Percentiles rank a stretch among this genome's conserved stretches.
Conservation (phyloP, 2,888 invertebrate species). For the Sesia bembeciformis region DNA sequence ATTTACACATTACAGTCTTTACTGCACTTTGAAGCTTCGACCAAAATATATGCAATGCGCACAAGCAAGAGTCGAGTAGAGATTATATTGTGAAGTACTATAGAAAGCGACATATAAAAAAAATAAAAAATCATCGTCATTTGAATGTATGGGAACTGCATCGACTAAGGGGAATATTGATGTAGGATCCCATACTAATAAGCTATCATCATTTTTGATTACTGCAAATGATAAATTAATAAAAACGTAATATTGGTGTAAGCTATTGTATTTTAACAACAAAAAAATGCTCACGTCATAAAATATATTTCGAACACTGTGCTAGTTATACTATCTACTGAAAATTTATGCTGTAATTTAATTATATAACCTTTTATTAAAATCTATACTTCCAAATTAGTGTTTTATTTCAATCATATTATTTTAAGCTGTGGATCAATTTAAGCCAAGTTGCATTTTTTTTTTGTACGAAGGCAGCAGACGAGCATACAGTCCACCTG, state of each 20-base stretch:
- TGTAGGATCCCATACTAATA: slow-evolving; percentile 18
- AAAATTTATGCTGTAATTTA: slow-evolving; percentile 66
- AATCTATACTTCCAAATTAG: slow-evolving; percentile 67
- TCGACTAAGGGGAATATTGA: slow-evolving; percentile 71
- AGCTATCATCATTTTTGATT: not conserved
- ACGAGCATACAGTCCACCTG: too few relatives aligned
- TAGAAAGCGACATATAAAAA: not conserved
- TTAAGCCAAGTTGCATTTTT: too few relatives aligned
- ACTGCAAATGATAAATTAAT: not conserved
- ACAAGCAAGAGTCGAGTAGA: slow-evolving; percentile 30
- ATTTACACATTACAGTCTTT: slow-evolving; percentile 57
- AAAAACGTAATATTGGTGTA: not conserved
- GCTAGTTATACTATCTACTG: slow-evolving; percentile 64
- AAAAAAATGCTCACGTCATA: slow-evolving; percentile 60
- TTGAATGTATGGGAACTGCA: slow-evolving; percentile 41
- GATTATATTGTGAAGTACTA: not conserved
- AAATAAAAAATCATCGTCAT: slow-evolving; percentile 16
- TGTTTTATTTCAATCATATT: slow-evolving; percentile 35
- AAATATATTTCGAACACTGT: slow-evolving; percentile 64
- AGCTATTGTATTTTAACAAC: not conserved
- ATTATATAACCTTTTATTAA: slow-evolving; percentile 71
- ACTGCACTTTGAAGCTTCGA: slow-evolving; percentile 57
- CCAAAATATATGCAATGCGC: slow-evolving; percentile 48
- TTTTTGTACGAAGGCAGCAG: too few relatives aligned
- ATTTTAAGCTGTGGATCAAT: not conserved